phyloP scores from a whole-genome alignment of 2,797 vertebrate genomes.

The Gorsachius magnificus region DNA sequence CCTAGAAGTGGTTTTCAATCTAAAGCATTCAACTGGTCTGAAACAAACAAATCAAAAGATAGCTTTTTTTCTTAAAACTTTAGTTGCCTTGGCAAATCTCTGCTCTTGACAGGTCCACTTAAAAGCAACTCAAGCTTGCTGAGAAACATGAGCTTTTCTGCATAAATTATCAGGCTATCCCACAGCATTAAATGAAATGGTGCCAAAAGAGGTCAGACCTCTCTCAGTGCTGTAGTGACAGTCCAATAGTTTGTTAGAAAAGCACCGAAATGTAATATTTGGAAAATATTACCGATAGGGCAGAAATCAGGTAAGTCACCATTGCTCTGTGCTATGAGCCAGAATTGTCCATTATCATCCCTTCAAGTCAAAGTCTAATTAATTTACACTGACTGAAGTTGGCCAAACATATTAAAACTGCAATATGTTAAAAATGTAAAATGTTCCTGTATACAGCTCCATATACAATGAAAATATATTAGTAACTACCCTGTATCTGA shows the following conservation, averaged over 20 bases:
- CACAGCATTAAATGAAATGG: neutral
- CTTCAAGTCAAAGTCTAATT: neutral
- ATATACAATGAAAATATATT: neutral
- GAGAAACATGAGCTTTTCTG: neutral
- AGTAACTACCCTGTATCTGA: neutral
- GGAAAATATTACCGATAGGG: neutral
- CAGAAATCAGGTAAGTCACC: neutral
- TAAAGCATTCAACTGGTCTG: neutral
- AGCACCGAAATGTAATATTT: neutral
- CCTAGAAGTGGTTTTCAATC: neutral
- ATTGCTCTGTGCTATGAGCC: neutral
- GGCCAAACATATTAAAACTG: neutral
- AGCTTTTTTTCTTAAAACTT: neutral
- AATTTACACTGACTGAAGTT: neutral
- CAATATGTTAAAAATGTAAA: neutral
- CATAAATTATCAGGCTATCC: neutral
- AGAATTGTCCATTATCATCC: neutral
- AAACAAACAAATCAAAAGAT: neutral
- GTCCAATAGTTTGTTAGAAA: neutral
- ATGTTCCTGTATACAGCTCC: neutral
- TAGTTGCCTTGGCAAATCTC: neutral
- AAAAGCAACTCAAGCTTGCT: neutral
- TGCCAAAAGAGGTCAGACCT: neutral
- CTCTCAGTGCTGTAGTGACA: neutral
- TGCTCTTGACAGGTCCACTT: neutral